Base-by-base conservation (phyloP, 2,888 invertebrate genomes). In the Serripes groenlandicus region DNA sequence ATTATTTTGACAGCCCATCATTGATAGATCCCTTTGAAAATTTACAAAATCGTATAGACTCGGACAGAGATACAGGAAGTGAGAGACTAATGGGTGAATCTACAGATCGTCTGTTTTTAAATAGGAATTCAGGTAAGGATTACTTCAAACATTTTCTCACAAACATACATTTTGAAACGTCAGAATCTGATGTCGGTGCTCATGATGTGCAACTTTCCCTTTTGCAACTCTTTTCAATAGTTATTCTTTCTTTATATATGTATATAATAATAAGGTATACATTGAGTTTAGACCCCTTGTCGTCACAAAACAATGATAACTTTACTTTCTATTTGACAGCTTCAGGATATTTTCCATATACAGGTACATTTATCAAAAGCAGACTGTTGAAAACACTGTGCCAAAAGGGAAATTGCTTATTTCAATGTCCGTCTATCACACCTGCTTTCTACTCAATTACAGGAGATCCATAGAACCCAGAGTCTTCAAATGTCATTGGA, bases 21-120 rank as follows among this genome's bases (percentile, higher is more conserved):
- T 76, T 89, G 71, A 88, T 87, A 69, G 90, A 89, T 64, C 90
- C 90, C 56, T 90, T 90, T 86, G 86, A 88, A 66, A 85, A 85
- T 58, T 75, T 90, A 75, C 89, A 86, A 68, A 85, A 84, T 32
- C 49, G 56, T 21, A 79, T 86, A 66, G 87, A 85, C 54, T 78
- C 35, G 35, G 76, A 73, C 21, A 71, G 71, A 26, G 75, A 71
- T 4, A 80, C 49, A 42, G 85, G 81, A 5, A 80, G 81, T 56
- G 78, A 85, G 71, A 64, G 82, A 74, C 66, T 85, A 52, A 85
- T 85, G 60, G 82, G 66, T 18, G n/a, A n/a, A n/a, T 68, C 79
- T 34, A 66, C 78, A 30, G 81, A 85, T n/a, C 76, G 75, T 21
- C 49, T 74, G 5, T 56, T 23, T 32, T n/a, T 30, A 56, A 21